phyloP scores from a whole-genome alignment of 2,888 invertebrate species.

The Drosophila mayaguana region DNA sequence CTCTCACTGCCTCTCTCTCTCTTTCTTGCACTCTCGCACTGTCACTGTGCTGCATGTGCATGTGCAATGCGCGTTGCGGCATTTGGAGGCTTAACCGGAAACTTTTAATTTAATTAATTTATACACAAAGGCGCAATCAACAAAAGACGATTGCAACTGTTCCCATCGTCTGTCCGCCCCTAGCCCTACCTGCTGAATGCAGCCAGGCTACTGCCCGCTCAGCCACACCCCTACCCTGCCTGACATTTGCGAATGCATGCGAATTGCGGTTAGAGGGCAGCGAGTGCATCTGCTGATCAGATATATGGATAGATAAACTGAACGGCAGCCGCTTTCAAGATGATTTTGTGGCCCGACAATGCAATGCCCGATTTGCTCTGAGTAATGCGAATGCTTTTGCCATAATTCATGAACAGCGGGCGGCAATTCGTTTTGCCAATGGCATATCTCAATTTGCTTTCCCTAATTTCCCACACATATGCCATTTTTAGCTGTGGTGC shows the following conservation, averaged over 20 bases:
- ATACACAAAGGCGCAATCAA: conserved; percentile 83
- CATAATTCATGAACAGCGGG: conserved; percentile 55
- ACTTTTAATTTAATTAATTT: conserved; percentile 85
- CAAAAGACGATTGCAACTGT: conserved; percentile 54
- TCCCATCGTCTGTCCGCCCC: not conserved
- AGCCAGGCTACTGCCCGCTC: too few species aligned
- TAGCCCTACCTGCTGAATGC: not conserved
- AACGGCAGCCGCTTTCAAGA: conserved; percentile 35
- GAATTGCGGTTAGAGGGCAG: conserved; percentile 56
- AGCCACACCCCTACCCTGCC: not conserved
- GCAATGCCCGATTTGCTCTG: conserved; percentile 54
- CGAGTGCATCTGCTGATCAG: conserved; percentile 62
- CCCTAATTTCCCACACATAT: not conserved
- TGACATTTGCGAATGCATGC: conserved; percentile 20
- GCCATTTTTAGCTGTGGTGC: conserved; percentile 8
- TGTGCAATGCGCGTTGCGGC: conserved; percentile 40
- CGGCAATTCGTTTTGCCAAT: conserved; percentile 6
- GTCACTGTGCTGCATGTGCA: conserved; percentile 20
- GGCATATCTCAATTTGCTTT: conserved; percentile 20
- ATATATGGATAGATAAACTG: conserved; percentile 35
- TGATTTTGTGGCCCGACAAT: conserved; percentile 33
- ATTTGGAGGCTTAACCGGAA: conserved; percentile 83
- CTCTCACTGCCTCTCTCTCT: not conserved
- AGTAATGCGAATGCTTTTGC: conserved; percentile 55
- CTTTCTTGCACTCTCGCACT: too few species aligned